Percentiles rank a stretch among this genome's conserved stretches.
Conservation (phyloP, 2,888 invertebrate genomes). For the Netelia virgata region DNA sequence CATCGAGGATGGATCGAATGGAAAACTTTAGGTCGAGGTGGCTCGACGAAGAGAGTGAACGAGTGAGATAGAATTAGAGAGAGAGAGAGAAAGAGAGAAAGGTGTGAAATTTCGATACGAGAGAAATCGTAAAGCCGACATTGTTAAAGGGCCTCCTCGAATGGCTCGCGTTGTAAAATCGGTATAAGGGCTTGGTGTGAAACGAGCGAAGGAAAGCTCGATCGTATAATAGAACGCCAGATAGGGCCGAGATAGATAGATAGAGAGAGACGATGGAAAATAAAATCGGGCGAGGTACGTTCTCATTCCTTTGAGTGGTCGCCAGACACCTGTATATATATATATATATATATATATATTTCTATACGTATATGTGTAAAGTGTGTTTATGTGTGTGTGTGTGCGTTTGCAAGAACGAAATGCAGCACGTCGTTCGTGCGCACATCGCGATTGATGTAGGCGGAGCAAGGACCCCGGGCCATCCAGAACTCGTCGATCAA, state of each 20-base stretch:
- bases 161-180: constrained; percentile 62
- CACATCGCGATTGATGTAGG: constrained; percentile 46
- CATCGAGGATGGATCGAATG: neutral
- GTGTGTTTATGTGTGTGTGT: neutral
- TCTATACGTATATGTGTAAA: neutral
- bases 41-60: neutral
- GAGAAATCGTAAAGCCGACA: constrained; percentile 60
- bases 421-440: constrained; percentile 13
- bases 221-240: constrained; percentile 53
- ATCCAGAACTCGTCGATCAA: constrained; percentile 63
- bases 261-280: constrained; percentile 46
- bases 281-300: constrained; percentile 60
- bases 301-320: constrained; percentile 68
- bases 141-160: constrained; percentile 53
- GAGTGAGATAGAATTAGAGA: too few species aligned
- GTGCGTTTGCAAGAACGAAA: constrained; percentile 8
- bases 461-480: constrained; percentile 55
- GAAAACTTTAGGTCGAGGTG: neutral
- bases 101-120: constrained; percentile 40
- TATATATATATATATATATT: neutral
- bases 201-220: constrained; percentile 20
- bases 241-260: constrained; percentile 18
- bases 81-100: neutral
- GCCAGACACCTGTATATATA: constrained; percentile 2
- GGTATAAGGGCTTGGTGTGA: constrained; percentile 37